These are phyloP conservation scores for Aptenodytes forsteri DNA, from an alignment of 2,113 vertebrate genomes.

Conservation along the genomic window DNA sequence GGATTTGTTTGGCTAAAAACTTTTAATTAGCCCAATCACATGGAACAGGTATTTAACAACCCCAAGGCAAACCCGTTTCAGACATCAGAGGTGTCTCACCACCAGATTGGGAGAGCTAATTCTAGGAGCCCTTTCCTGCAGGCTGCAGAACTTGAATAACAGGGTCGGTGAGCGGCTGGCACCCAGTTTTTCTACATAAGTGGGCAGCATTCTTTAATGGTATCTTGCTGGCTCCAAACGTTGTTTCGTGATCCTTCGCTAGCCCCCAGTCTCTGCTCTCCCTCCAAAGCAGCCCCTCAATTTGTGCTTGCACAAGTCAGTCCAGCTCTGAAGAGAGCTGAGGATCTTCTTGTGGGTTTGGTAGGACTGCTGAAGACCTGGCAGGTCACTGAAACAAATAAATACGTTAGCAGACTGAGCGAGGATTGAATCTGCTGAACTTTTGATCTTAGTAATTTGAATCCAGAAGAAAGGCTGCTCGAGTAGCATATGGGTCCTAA, in stretches of 20 bases:
- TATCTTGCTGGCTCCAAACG: background rate
- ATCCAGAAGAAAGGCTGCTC: background rate
- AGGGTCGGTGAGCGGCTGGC: background rate
- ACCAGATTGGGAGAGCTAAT: background rate
- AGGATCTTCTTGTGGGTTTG: background rate
- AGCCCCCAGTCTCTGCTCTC: background rate
- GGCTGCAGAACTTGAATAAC: slow-evolving; percentile 33
- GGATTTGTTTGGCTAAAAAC: slow-evolving; percentile 68
- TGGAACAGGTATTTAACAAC: slow-evolving; percentile 63
- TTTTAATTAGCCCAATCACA: slow-evolving; percentile 67
- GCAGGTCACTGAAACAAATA: background rate
- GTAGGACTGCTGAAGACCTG: background rate
- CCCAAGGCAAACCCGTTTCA: slow-evolving; percentile 35
- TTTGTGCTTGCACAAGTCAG: background rate
- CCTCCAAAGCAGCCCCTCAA: background rate
- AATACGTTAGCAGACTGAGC: background rate
- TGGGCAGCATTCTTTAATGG: slow-evolving; percentile 43
- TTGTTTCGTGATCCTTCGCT: background rate
- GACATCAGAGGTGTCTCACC: slow-evolving; percentile 33
- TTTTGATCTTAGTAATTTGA: background rate
- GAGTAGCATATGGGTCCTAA: background rate
- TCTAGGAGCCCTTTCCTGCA: background rate
- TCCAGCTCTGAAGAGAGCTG: background rate
- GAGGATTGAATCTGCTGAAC: background rate
- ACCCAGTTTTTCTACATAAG: slow-evolving; percentile 55